Evolutionary conservation across 2,113 vertebrate genomes (phyloP), one percentile per base, ranked within the genome.

Genomic region (Phaetusa simplex): DNA sequence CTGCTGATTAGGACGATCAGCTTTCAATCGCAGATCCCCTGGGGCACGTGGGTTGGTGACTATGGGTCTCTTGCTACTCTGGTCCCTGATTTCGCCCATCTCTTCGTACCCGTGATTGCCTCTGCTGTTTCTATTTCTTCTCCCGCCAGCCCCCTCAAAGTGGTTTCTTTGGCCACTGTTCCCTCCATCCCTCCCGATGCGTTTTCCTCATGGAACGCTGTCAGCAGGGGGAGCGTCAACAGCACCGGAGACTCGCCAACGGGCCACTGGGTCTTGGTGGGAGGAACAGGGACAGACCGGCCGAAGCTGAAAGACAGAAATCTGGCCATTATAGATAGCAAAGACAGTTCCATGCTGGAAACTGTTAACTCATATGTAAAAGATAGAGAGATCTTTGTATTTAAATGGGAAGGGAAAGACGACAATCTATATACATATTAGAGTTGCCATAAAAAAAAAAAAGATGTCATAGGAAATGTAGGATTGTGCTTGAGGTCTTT

Each of bases 161-260:
- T 3, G 9, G 6, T 53, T 77, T 61, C 13, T 13, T 52, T 91
- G 43, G 22, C 74, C 17, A 13, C 23, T 42, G 12, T 21, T 59
- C 18, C 23, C 50, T 32, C 23, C 47, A 47, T 43, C 6, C 30
- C 38, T 61, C 34, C 23, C 42, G 45, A 50, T 4, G 9, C 9
- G 2, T 89, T 86, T 89, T 74, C 36, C 81, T 26, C 30, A 26
- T 77, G 27, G 66, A 82, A 32, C 1, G 0, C 14, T 73, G 72
- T 88, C 95, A 90, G 72, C 69, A 97, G 94, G 36, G 90, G 86
- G 94, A 95, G 91, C 13, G 34, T 93, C 86, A 84, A 76, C 52
- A 91, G 80, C 61, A 45, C 13, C 14, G 56, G 69, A 88, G 17
- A 6, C 12, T 43, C 27, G 52, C 14, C 45, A 30, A 6, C 27